Conservation (phyloP, 1,140 invertebrate genomes). For the Drosophila seguyi region DNA sequence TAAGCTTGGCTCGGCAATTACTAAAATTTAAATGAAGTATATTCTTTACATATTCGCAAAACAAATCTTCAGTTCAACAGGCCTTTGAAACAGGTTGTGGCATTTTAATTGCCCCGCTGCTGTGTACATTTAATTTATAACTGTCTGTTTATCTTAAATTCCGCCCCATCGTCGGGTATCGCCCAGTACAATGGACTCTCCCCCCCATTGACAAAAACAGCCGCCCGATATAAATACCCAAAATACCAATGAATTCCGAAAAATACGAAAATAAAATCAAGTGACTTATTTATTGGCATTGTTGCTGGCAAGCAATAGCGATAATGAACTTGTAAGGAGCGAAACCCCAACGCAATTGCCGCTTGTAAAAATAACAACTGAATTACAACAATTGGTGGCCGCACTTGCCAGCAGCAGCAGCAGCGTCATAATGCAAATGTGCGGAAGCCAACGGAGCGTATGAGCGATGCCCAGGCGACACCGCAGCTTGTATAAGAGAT, state of each 20-base stretch:
- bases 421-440: conserved; percentile 45
- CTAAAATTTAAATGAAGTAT: conserved; percentile 29
- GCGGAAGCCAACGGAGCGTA: conserved; percentile 73
- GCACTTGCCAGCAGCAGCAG: conserved; percentile 15
- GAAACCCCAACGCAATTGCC: conserved; percentile 31
- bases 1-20: conserved; percentile 15
- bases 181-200: conserved; percentile 45
- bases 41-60: conserved; percentile 27
- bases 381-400: conserved; percentile 47
- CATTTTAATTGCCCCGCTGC: conserved; percentile 32
- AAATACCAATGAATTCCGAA: background rate
- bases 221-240: conserved; percentile 2
- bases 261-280: conserved; percentile 15
- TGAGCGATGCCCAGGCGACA: conserved; percentile 49
- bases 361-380: conserved; percentile 30
- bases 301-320: conserved; percentile 27
- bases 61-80: conserved; percentile 44
- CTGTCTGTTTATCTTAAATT: conserved; percentile 37
- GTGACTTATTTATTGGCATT: conserved; percentile 16
- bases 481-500: conserved; percentile 30
- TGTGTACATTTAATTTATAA: conserved; percentile 41
- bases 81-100: conserved; percentile 41
- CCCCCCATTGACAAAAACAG: conserved; percentile 42
- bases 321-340: conserved; percentile 72
- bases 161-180: conserved; percentile 13